These are phyloP conservation scores for Anoplius nigerrimus DNA, from an alignment of 2,888 invertebrate genomes.

Conservation along the genomic window DNA sequence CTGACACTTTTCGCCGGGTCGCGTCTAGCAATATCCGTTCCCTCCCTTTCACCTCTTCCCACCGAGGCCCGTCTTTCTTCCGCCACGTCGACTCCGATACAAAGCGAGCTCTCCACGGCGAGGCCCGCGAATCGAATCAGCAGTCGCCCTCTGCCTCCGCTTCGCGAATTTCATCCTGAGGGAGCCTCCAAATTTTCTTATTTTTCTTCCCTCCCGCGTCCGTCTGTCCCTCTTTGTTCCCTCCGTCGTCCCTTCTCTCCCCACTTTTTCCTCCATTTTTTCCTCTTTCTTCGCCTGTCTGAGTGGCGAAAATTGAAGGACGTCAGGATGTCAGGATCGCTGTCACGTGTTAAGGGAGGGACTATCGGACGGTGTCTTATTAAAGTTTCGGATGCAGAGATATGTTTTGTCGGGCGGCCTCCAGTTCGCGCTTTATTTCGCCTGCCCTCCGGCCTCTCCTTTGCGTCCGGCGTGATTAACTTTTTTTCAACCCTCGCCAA, in stretches of 20 bases:
- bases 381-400: no score
- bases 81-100: constrained; percentile 50
- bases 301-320: no score
- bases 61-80: constrained; percentile 35
- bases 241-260: not conserved
- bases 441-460: no score
- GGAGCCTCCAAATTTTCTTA: no score
- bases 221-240: not conserved
- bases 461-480: not conserved
- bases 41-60: not conserved
- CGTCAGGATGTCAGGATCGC: no score
- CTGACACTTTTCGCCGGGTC: constrained; percentile 49
- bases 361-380: no score
- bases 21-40: constrained; percentile 36
- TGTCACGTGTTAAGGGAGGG: no score
- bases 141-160: no score
- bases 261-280: not conserved
- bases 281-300: not conserved
- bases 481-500: not conserved
- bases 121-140: constrained; percentile 14
- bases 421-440: no score
- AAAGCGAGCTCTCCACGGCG: constrained; percentile 38
- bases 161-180: no score
- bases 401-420: no score
- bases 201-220: not conserved